Percentiles rank a stretch among this genome's conserved stretches.
These are phyloP conservation scores for Ormyrus nitidulus DNA, from an alignment of 2,888 invertebrate species.

Conservation along the genomic window DNA sequence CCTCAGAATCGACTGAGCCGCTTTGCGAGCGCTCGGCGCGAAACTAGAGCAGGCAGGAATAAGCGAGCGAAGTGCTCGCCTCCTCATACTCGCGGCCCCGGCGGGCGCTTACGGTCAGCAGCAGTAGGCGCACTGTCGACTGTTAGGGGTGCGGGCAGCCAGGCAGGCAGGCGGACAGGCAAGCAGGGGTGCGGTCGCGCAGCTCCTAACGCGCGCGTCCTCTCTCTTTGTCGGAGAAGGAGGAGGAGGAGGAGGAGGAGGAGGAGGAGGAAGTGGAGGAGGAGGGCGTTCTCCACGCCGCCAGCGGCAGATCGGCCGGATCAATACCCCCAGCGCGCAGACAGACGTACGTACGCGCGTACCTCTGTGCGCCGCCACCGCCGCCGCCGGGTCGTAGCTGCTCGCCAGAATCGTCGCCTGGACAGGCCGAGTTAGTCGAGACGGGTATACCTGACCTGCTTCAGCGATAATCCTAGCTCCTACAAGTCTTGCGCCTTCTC, in stretches of 20 bases:
- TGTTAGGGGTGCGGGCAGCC: background rate
- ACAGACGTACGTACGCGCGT: background rate
- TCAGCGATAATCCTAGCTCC: no score
- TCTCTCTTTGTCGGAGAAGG: background rate
- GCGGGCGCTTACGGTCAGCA: no score
- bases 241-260: background rate
- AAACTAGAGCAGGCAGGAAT: no score
- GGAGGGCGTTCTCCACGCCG: conserved; percentile 22
- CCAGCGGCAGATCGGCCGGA: conserved; percentile 31
- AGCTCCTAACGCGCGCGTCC: background rate
- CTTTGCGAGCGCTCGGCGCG: no score
- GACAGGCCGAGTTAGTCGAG: no score
- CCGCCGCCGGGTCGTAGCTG: background rate
- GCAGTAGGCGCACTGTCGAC: background rate
- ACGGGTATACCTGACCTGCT: no score
- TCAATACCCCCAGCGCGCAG: conserved; percentile 49
- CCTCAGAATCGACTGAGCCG: no score
- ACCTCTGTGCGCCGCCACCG: conserved; percentile 2
- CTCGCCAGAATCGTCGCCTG: no score
- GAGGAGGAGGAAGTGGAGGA: conserved; percentile 5
- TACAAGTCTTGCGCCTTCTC: no score
- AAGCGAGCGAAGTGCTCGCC: no score
- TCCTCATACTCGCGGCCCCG: no score
- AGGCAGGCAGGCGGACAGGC: background rate
- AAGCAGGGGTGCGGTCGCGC: background rate